phyloP scores from a whole-genome alignment of 1,140 invertebrate genomes.

The Orius laevigatus region DNA sequence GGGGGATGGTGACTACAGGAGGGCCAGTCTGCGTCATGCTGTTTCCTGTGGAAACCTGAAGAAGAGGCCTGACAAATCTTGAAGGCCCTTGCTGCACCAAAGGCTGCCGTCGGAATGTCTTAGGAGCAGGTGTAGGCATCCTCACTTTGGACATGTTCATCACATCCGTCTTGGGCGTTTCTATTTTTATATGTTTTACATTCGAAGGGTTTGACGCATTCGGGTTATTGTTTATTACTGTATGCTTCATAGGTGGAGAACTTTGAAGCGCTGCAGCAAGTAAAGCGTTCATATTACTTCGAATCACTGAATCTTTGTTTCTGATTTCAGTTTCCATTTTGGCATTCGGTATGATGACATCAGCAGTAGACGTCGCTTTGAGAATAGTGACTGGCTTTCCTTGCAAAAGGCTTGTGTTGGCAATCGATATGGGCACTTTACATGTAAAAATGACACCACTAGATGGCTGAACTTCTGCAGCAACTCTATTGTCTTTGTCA shows the following conservation, averaged over 20 bases:
- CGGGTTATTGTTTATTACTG: not conserved
- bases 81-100: slow-evolving; percentile 4
- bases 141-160: slow-evolving; percentile 6
- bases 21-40: slow-evolving; percentile 12
- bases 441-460: slow-evolving; percentile 19
- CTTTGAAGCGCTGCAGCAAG: slow-evolving; percentile 27
- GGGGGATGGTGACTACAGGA: slow-evolving; percentile 25
- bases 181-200: slow-evolving; percentile 9
- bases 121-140: slow-evolving; percentile 11
- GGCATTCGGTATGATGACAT: slow-evolving; percentile 3
- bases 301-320: slow-evolving; percentile 28
- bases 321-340: slow-evolving; percentile 16
- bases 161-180: not conserved
- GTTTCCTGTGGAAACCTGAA: slow-evolving; percentile 31
- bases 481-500: not conserved
- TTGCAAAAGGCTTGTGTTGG: slow-evolving; percentile 14
- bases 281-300: slow-evolving; percentile 30
- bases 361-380: slow-evolving; percentile 13
- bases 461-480: slow-evolving; percentile 4
- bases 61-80: slow-evolving; percentile 34
- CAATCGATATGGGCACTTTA: slow-evolving; percentile 15
- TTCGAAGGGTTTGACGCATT: not conserved
- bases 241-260: slow-evolving; percentile 8
- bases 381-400: slow-evolving; percentile 18
- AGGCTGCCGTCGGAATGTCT: slow-evolving; percentile 12